phyloP scores from a whole-genome alignment of 53 echinoderm and acorn worm species.

The Holothuria leucospilota region DNA sequence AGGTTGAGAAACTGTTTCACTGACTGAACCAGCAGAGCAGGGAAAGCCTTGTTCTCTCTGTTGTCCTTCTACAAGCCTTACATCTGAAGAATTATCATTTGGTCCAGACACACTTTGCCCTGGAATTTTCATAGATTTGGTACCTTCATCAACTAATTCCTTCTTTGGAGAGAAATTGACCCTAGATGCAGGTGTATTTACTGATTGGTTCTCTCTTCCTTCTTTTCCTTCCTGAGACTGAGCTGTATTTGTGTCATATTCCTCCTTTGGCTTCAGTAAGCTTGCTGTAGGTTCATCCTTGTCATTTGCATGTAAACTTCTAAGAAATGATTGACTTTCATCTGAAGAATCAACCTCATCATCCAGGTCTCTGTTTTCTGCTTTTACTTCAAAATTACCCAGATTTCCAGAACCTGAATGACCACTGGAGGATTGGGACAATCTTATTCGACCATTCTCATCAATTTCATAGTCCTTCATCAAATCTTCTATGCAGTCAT shows the following conservation, averaged over 20 bases:
- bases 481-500: background rate
- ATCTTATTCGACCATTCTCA: background rate
- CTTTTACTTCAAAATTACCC: background rate
- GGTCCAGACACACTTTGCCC: no score
- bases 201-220: background rate
- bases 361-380: background rate
- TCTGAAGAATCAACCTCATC: slow-evolving; percentile 1
- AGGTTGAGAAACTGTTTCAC: no score
- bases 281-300: background rate
- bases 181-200: background rate
- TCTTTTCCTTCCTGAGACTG: background rate
- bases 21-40: background rate
- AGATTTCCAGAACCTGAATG: background rate
- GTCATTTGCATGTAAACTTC: background rate
- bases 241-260: background rate
- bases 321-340: background rate
- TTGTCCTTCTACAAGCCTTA: background rate
- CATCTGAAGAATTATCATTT: background rate
- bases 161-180: background rate
- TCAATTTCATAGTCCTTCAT: slow-evolving; percentile 9
- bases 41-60: background rate
- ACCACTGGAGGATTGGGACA: background rate
- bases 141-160: no score
- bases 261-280: background rate
- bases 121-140: no score